These are phyloP conservation scores for Syngnathus typhle DNA, from an alignment of 2,113 vertebrate genomes.

Conservation along the genomic window DNA sequence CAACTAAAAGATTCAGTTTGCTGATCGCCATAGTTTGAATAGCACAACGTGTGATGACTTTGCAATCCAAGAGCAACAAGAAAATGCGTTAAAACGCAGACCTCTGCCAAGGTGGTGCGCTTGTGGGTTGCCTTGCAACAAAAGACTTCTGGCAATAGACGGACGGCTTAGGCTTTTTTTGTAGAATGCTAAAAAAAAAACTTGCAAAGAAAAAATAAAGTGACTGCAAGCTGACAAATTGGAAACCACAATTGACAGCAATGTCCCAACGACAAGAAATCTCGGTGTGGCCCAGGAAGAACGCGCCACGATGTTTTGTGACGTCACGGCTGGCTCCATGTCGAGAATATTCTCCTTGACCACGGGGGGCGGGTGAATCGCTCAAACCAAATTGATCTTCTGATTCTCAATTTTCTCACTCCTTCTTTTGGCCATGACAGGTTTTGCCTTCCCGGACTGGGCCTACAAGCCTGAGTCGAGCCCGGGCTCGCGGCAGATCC, in stretches of 20 bases:
- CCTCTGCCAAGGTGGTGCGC: neutral
- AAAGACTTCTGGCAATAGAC: neutral
- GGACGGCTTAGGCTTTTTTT: neutral
- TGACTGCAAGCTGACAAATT: neutral
- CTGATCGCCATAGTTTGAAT: neutral
- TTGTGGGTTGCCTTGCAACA: neutral
- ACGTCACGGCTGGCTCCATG: too few species aligned
- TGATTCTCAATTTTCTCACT: neutral
- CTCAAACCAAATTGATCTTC: neutral
- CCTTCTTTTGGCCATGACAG: slow-evolving; percentile 49
- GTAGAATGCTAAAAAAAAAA: neutral
- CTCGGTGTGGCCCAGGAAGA: neutral
- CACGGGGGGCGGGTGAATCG: neutral
- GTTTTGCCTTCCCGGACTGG: slow-evolving; percentile 87
- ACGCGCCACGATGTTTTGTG: neutral
- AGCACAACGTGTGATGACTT: neutral
- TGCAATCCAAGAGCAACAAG: neutral
- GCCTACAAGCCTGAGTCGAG: slow-evolving; percentile 87
- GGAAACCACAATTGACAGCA: neutral
- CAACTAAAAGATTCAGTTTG: too few species aligned
- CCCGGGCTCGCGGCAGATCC: slow-evolving; percentile 85
- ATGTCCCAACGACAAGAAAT: neutral
- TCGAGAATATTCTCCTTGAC: neutral
- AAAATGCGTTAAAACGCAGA: neutral
- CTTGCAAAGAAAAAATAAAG: neutral